phyloP scores from a whole-genome alignment of 2,113 vertebrate species.

The Chrysemys picta region DNA sequence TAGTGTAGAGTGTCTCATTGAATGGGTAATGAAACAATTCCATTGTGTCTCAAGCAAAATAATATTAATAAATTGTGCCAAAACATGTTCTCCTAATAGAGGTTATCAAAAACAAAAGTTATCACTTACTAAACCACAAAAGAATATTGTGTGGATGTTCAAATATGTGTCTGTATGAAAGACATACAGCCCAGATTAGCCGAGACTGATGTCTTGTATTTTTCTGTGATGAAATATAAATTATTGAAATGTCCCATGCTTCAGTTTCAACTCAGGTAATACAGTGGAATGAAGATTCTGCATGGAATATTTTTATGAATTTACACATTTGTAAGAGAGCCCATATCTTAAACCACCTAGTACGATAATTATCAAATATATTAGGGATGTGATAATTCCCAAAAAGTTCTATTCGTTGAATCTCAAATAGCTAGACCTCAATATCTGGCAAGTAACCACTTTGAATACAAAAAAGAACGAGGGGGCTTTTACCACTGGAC shows the following conservation, averaged over 20 bases:
- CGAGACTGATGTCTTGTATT: background rate
- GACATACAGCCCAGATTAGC: background rate
- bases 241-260: background rate
- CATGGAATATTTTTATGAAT: background rate
- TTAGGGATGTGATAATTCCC: background rate
- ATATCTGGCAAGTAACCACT: background rate
- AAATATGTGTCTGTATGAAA: background rate
- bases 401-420: background rate
- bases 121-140: slow-evolving; percentile 7
- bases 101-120: background rate
- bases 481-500: accelerated
- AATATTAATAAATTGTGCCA: slow-evolving; percentile 46
- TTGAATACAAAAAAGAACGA: background rate
- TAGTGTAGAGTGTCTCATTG: slow-evolving; percentile 7
- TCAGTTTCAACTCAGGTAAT: background rate
- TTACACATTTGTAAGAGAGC: background rate
- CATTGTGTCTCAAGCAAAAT: slow-evolving; percentile 18
- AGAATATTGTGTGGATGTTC: background rate
- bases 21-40: slow-evolving; percentile 53
- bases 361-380: background rate
- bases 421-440: background rate
- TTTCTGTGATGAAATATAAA: background rate
- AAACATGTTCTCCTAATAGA: slow-evolving; percentile 29
- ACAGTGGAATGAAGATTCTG: background rate
- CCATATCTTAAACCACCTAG: accelerated